These are phyloP conservation scores for Plebejus melissa DNA, from an alignment of 2,888 invertebrate species.

Conservation along the genomic window DNA sequence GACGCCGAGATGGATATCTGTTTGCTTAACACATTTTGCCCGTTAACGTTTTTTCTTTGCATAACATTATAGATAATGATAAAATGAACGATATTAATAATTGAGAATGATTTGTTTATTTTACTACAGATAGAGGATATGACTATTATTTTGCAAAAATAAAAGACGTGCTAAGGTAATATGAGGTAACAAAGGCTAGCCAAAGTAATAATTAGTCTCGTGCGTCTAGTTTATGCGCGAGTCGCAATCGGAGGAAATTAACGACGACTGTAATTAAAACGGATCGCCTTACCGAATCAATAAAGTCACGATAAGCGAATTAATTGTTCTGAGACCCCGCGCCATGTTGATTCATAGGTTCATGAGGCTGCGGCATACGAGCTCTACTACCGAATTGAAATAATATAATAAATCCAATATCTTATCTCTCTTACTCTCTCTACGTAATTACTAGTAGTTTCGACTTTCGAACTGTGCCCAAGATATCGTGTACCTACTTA, in stretches of 20 bases:
- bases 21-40: constrained; percentile 9
- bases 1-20: background rate
- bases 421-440: background rate
- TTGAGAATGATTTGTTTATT: background rate
- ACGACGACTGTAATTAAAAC: constrained; percentile 75
- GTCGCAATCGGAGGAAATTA: constrained; percentile 67
- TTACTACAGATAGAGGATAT: background rate
- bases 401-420: background rate
- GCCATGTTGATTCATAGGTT: constrained; percentile 30
- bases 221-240: constrained; percentile 13
- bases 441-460: background rate
- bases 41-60: constrained; percentile 12
- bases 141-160: background rate
- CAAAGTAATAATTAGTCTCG: constrained; percentile 1
- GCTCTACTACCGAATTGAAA: background rate
- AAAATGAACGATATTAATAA: background rate
- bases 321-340: constrained; percentile 59
- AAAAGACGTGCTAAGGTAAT: background rate
- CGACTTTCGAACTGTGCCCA: background rate
- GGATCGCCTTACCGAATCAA: constrained; percentile 77
- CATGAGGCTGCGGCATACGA: background rate
- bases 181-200: background rate
- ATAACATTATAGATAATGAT: constrained; percentile 15
- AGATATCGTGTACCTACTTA: background rate
- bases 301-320: constrained; percentile 74